These are phyloP conservation scores for Drosophila mayaguana DNA, from an alignment of 2,888 invertebrate genomes.

Conservation along the genomic window DNA sequence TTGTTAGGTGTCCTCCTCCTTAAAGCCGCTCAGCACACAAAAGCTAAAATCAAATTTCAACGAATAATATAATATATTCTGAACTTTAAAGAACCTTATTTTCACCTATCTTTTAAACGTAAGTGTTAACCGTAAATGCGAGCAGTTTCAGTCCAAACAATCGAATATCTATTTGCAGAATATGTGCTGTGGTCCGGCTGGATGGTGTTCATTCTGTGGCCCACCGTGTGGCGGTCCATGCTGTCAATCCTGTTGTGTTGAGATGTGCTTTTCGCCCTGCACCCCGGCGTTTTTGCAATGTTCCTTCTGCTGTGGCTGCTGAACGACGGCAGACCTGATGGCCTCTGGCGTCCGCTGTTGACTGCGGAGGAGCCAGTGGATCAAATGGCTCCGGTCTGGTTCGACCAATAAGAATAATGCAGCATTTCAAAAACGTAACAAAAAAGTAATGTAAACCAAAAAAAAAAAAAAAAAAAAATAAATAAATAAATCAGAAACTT, in stretches of 20 bases:
- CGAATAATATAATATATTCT: background rate
- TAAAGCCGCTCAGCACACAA: constrained; percentile 1
- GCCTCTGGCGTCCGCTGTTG: background rate
- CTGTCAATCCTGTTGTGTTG: constrained; percentile 55
- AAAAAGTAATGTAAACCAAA: constrained; percentile 48
- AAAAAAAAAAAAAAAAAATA: constrained; percentile 21
- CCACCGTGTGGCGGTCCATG: constrained; percentile 57
- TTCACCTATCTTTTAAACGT: background rate
- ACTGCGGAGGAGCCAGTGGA: background rate
- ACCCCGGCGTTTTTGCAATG: constrained; percentile 69
- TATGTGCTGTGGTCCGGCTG: constrained; percentile 66
- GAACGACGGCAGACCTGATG: background rate
- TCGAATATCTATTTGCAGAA: constrained; percentile 18
- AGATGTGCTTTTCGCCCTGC: constrained; percentile 57
- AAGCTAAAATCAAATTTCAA: background rate
- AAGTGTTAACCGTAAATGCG: background rate
- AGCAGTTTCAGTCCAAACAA: background rate
- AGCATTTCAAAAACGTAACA: constrained; percentile 5
- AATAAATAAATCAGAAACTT: background rate
- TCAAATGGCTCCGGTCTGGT: background rate
- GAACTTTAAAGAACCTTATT: background rate
- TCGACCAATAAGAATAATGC: background rate
- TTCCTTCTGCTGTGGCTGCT: constrained; percentile 43
- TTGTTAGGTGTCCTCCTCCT: constrained; percentile 41
- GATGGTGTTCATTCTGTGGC: constrained; percentile 55